Evolutionary conservation across 2,113 vertebrate species (phyloP), one percentile per base, ranked within the genome.

Genomic region (Clarias magur): DNA sequence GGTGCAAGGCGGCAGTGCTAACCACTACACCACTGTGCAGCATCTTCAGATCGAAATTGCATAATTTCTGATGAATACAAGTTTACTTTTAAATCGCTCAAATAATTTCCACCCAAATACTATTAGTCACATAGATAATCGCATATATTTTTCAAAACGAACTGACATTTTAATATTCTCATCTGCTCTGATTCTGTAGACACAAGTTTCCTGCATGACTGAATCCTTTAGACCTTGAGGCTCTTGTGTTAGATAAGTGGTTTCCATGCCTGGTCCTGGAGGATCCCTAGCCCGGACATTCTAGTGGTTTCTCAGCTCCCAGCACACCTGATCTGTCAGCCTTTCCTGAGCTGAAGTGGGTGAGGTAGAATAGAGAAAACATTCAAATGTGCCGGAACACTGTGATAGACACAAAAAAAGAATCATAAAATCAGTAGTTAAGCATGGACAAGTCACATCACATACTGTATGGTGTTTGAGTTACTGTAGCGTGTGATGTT

Each of bases 371-470:
- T 7, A 42, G 42, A 42, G 42, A 42, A 42, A 42, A 42, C 42
- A 42, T 42, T 6, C 6, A 42, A 42, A 42, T 42, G 42, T 42
- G 42, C 42, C 0, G 48, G 48, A 48, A 48, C 48, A 48, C 48
- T 48, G 48, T 48, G 48, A 48, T 8, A 48, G 48, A 48, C 48
- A 48, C 67, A 82, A n/a, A n/a, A 34, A 38, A 57, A 48, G 7
- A 81, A 73, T 23, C 21, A 60, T 54, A 42, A 54, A 56, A 57
- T 82, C 7, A 30, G 25, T 78, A 78, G 68, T 75, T 72, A 27
- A 67, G 25, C 30, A 88, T 12, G 54, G 79, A 25, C 79, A 75
- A 63, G 78, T 67, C 65, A 25, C 57, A 72, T 68, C 62, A 42
- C 19, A 73, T 80, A n/a, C 86, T 27, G 48, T 48, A 48, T 48